Evolutionary conservation across 2,113 vertebrate species (phyloP), one percentile per base, ranked within the genome.

Genomic region (Canis aureus): DNA sequence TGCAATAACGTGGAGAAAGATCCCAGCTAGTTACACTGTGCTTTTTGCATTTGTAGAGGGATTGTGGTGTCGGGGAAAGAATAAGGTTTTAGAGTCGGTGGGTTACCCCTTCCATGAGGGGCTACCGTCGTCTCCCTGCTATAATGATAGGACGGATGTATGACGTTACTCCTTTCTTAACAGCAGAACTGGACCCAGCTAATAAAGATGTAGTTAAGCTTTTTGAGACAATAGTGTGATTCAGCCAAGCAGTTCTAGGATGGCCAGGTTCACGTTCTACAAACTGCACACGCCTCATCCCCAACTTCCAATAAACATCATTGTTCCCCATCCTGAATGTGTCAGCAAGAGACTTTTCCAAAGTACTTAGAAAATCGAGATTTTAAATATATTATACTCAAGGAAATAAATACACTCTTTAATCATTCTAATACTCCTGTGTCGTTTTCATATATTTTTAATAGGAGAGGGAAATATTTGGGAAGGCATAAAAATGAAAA

Each of bases 371-470:
- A 83, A 96, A 38, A 74, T 84, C 3, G 25, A 11, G 16, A 57
- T 73, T 81, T n/a, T 53, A 27, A 73, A 88, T 57, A 81, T 43
- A 73, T 51, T 81, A 38, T 32, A 67, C 86, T 91, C 66, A 64
- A 23, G 16, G 51, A 87, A 85, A 83, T 92, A 9, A 80, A 49
- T 49, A 35, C 4, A 89, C 4, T 8, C 16, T 90, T 86, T 27
- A 79, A 27, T 11, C 19, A 38, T 32, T 29, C 67, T 43, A 27
- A 88, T 32, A 43, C n/a, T 76, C 16, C 2, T 66, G n/a, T 64
- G 25, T 71, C 79, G 49, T 71, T 95, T 92, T 74, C 76, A 66
- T 59, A 19, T 19, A 51, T 74, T 90, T 95, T 86, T 95, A 27
- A 90, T 17, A 20, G 85, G 11, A 90, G 22, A 82, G 11, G 89